These are phyloP conservation scores for Poeciliopsis retropinna DNA, from an alignment of 2,113 vertebrate genomes.

Conservation along the genomic window DNA sequence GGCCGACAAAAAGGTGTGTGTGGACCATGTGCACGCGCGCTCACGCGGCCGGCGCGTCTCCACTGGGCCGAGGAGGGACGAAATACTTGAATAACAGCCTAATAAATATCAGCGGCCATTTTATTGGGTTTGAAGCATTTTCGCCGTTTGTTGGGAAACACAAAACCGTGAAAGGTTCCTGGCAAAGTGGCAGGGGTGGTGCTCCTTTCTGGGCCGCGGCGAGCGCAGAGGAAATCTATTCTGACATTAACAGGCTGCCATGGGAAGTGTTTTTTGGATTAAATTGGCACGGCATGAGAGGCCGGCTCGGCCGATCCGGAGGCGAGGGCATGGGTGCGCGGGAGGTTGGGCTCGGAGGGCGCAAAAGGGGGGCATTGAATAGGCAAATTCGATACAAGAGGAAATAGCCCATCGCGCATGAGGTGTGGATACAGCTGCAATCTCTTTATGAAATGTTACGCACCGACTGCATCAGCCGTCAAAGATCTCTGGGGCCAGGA, in stretches of 20 bases:
- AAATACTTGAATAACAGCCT: slow-evolving; percentile 80
- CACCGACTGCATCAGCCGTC: slow-evolving; percentile 58
- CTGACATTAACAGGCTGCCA: slow-evolving; percentile 85
- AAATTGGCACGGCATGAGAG: slow-evolving; percentile 76
- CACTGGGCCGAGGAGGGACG: slow-evolving; percentile 58
- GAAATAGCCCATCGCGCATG: slow-evolving; percentile 7
- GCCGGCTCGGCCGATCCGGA: slow-evolving; percentile 33
- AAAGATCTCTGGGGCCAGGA: slow-evolving; percentile 62
- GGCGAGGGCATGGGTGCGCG: slow-evolving; percentile 48
- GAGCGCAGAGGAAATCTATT: slow-evolving; percentile 79
- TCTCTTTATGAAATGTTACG: slow-evolving; percentile 52
- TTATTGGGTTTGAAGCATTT: slow-evolving; percentile 84
- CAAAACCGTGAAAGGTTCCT: slow-evolving; percentile 80
- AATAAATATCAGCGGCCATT: slow-evolving; percentile 81
- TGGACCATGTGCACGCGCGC: slow-evolving; percentile 16
- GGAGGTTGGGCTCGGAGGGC: slow-evolving; percentile 32
- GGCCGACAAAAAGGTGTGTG: slow-evolving; percentile 64
- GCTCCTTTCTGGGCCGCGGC: slow-evolving; percentile 80
- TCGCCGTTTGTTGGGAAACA: slow-evolving; percentile 80
- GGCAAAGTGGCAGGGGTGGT: slow-evolving; percentile 80
- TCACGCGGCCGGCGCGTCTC: slow-evolving; percentile 33
- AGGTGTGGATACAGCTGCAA: slow-evolving; percentile 52
- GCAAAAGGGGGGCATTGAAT: slow-evolving; percentile 11
- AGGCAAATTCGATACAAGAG: slow-evolving; percentile 45
- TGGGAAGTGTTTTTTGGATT: slow-evolving; percentile 86